phyloP scores from a whole-genome alignment of 2,888 invertebrate genomes.

The Meliscaeva auricollis region DNA sequence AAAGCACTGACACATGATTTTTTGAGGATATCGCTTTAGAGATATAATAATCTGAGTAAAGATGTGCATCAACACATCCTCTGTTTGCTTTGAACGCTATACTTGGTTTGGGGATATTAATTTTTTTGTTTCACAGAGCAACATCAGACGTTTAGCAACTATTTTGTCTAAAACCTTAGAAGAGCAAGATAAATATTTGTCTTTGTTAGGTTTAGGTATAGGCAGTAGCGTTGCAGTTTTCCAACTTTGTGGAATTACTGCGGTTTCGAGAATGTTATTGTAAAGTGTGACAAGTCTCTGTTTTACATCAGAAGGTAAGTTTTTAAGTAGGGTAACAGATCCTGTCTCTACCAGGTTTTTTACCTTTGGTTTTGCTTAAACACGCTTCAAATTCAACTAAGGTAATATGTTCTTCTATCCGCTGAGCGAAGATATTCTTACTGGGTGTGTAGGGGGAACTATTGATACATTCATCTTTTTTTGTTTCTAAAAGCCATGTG shows the following conservation, averaged over 20 bases:
- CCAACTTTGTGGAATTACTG: too few relatives aligned
- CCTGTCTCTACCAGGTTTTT: conserved; percentile 25
- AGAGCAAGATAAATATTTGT: not conserved
- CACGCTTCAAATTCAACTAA: conserved; percentile 16
- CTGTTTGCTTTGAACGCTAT: conserved; percentile 55
- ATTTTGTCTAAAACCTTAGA: conserved; percentile 31
- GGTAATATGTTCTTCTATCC: not conserved
- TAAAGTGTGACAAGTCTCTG: not conserved
- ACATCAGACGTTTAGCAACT: conserved; percentile 5
- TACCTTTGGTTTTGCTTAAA: conserved; percentile 25
- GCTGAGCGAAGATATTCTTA: not conserved
- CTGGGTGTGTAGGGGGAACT: not conserved
- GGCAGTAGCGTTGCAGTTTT: too few relatives aligned
- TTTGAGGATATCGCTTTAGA: too few relatives aligned
- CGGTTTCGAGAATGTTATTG: too few relatives aligned
- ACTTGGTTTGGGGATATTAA: conserved; percentile 29
- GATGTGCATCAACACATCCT: conserved; percentile 47
- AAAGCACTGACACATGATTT: too few relatives aligned
- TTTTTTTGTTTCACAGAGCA: conserved; percentile 36
- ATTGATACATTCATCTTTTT: not conserved
- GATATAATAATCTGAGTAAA: conserved; percentile 49
- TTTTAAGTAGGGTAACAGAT: conserved; percentile 33
- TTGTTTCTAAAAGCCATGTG: not conserved
- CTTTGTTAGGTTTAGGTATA: conserved; percentile 1
- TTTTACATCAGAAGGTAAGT: conserved; percentile 15